These are phyloP conservation scores for Heterotilapia buettikoferi DNA, from an alignment of 2,113 vertebrate species.

Conservation along the genomic window DNA sequence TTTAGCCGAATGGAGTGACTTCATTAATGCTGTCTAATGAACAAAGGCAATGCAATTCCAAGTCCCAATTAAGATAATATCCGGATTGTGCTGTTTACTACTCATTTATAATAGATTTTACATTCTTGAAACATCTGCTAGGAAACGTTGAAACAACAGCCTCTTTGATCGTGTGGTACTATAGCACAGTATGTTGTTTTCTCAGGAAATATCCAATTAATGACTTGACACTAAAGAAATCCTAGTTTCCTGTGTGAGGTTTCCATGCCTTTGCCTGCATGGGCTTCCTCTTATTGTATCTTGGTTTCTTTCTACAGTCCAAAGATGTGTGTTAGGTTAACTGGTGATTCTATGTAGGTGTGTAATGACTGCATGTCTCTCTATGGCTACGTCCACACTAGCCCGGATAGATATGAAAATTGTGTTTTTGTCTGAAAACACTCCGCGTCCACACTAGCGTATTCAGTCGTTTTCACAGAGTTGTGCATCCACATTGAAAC, in stretches of 20 bases:
- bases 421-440: neutral
- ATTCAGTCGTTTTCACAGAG: neutral
- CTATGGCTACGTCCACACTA: neutral
- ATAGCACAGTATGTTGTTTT: neutral
- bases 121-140: neutral
- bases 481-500: neutral
- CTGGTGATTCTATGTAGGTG: neutral
- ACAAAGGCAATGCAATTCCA: neutral
- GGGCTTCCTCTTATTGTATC: neutral
- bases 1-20: neutral
- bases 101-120: neutral
- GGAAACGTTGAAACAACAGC: neutral
- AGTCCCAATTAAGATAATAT: neutral
- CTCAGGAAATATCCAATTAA: neutral
- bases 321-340: neutral
- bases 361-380: neutral
- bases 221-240: neutral
- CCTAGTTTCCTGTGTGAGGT: neutral
- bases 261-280: neutral
- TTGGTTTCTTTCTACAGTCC: neutral
- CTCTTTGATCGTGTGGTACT: neutral
- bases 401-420: neutral
- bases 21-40: neutral
- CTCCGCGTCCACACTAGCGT: neutral
- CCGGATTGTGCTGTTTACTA: neutral